Evolutionary conservation across 2,888 invertebrate genomes (phyloP).

Genomic region (Tipula lateralis): DNA sequence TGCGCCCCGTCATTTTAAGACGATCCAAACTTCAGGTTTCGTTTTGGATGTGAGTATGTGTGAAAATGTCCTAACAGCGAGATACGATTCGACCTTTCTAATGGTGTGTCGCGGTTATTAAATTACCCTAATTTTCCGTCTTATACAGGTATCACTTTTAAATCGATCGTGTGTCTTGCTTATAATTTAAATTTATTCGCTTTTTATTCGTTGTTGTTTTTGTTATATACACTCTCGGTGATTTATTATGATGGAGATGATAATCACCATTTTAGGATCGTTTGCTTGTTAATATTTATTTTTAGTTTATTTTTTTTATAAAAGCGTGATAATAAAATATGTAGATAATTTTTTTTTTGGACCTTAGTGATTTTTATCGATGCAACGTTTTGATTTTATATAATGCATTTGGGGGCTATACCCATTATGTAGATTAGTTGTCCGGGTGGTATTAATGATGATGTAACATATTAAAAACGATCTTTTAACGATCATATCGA

Average conservation of each 20-base stretch:
- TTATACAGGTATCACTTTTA: not conserved
- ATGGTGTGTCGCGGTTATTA: not conserved
- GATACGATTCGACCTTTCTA: not conserved
- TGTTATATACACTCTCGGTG: not conserved
- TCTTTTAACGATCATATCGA: not conserved
- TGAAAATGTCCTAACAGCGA: not conserved
- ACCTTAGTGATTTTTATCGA: not conserved
- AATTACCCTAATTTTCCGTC: not conserved
- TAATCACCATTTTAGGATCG: not conserved
- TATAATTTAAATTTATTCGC: not conserved
- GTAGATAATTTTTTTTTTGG: not conserved
- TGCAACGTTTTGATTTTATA: not conserved
- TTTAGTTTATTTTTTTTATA: not conserved
- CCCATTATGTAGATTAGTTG: not conserved
- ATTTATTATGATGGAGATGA: conserved; percentile 12
- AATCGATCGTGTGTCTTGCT: conserved; percentile 16
- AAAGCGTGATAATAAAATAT: conserved; percentile 25
- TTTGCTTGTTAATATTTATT: not conserved
- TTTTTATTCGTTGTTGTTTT: not conserved
- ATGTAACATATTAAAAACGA: not conserved
- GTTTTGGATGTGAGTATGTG: too few relatives aligned
- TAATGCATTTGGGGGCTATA: not conserved
- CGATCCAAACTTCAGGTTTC: not conserved
- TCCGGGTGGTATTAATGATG: not conserved
- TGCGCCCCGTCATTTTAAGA: not conserved